Evolutionary conservation across 2,113 vertebrate genomes (phyloP).

Genomic region (Poeciliopsis turrubarensis): DNA sequence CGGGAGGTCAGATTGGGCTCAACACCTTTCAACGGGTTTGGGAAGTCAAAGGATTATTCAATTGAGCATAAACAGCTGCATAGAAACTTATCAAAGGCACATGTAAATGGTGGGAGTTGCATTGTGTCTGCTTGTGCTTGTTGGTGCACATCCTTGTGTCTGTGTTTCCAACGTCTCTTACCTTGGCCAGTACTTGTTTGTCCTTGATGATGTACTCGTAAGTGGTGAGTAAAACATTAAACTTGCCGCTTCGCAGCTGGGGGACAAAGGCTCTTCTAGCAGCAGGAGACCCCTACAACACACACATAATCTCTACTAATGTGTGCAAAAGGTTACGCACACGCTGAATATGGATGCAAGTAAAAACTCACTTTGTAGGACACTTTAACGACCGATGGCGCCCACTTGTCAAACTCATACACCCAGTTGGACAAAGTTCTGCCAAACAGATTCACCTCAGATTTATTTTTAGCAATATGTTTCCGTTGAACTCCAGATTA

Average conservation of each 20-base stretch:
- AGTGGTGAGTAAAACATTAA: constrained; percentile 94
- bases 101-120: neutral
- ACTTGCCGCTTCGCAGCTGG: constrained; percentile 93
- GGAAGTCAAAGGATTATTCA: constrained; percentile 13
- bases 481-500: neutral
- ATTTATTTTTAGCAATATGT: neutral
- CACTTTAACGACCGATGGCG: constrained; percentile 94
- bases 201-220: constrained; percentile 99
- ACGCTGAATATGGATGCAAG: no score
- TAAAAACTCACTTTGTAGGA: constrained; percentile 89
- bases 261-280: constrained; percentile 93
- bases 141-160: constrained; percentile 1
- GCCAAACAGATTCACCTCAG: constrained; percentile 19
- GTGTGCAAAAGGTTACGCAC: neutral
- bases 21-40: constrained; percentile 20
- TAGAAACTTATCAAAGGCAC: neutral
- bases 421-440: constrained; percentile 98
- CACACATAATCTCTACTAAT: neutral
- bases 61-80: neutral
- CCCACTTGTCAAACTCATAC: constrained; percentile 98
- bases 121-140: neutral
- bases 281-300: constrained; percentile 89
- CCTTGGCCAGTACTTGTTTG: constrained; percentile 98
- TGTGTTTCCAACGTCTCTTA: constrained; percentile 48
- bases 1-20: constrained; percentile 51